A percentile compares a stretch with the other conserved stretches of the same genome.
phyloP scores from a whole-genome alignment of 2,113 vertebrate genomes.

The Festucalex cinctus region DNA sequence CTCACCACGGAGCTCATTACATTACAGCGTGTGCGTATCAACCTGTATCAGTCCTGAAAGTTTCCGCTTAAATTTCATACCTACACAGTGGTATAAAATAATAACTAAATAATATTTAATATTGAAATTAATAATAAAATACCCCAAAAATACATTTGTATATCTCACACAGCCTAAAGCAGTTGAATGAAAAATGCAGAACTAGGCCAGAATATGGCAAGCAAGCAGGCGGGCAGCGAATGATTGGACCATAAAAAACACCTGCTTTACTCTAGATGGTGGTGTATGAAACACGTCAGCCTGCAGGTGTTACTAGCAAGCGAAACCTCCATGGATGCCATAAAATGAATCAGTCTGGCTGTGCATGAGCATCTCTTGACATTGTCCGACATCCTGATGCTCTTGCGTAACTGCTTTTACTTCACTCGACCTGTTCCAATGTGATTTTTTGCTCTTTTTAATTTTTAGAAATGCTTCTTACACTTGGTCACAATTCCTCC shows the following conservation, averaged over 20 bases:
- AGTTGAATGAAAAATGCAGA: slow-evolving; percentile 44
- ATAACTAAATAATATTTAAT: too few species aligned
- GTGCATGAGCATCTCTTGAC: slow-evolving; percentile 47
- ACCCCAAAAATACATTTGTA: too few species aligned
- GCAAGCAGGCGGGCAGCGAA: slow-evolving; percentile 20
- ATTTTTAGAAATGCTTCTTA: background rate
- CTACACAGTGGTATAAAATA: too few species aligned
- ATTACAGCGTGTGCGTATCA: too few species aligned
- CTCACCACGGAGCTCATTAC: too few species aligned
- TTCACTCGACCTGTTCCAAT: too few species aligned
- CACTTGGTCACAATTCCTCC: too few species aligned
- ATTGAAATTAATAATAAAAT: too few species aligned
- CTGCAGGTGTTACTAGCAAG: slow-evolving; percentile 35
- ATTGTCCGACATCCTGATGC: slow-evolving; percentile 25
- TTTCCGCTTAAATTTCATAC: too few species aligned
- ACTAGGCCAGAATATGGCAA: slow-evolving; percentile 12
- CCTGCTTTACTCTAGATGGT: slow-evolving; percentile 55
- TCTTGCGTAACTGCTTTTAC: background rate
- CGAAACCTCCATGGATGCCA: slow-evolving; percentile 39
- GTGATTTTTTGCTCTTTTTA: too few species aligned
- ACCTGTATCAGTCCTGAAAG: too few species aligned
- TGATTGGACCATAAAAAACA: slow-evolving; percentile 48
- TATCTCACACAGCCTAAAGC: slow-evolving; percentile 28
- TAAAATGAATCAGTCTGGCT: slow-evolving; percentile 51
- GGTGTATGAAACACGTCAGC: slow-evolving; percentile 45